Evolutionary conservation across 2,113 vertebrate species (phyloP).

Genomic region (Strix aluco): DNA sequence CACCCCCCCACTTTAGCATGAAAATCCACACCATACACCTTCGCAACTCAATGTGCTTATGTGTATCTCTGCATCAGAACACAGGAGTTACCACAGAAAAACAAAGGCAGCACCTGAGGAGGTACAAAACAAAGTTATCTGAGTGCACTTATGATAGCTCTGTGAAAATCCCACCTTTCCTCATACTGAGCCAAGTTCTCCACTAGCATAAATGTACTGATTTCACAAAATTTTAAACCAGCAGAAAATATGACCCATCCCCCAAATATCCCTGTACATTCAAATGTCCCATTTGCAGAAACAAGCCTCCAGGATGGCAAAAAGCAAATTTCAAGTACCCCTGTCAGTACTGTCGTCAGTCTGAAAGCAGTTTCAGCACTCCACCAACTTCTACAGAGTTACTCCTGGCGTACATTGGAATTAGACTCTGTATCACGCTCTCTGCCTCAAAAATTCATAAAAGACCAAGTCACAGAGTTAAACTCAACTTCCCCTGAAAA

Average conservation of each 20-base stretch:
- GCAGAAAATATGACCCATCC: neutral
- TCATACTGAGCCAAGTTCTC: neutral
- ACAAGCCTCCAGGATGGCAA: neutral
- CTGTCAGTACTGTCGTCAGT: neutral
- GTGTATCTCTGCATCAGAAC: neutral
- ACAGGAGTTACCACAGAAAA: neutral
- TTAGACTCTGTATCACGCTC: neutral
- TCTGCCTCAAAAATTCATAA: neutral
- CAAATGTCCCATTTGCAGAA: neutral
- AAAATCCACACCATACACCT: neutral
- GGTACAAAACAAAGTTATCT: neutral
- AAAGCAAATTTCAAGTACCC: neutral
- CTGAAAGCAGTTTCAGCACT: neutral
- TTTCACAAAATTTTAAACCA: neutral
- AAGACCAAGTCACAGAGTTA: neutral
- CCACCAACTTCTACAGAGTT: neutral
- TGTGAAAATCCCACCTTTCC: neutral
- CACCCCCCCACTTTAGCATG: neutral
- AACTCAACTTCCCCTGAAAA: neutral
- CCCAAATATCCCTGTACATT: neutral
- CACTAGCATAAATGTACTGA: neutral
- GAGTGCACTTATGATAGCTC: neutral
- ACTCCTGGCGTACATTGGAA: neutral
- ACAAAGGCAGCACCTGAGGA: neutral
- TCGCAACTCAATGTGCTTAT: neutral